These are phyloP conservation scores for Nothura maculosa DNA, from an alignment of 2,797 vertebrate genomes.

Conservation along the genomic window DNA sequence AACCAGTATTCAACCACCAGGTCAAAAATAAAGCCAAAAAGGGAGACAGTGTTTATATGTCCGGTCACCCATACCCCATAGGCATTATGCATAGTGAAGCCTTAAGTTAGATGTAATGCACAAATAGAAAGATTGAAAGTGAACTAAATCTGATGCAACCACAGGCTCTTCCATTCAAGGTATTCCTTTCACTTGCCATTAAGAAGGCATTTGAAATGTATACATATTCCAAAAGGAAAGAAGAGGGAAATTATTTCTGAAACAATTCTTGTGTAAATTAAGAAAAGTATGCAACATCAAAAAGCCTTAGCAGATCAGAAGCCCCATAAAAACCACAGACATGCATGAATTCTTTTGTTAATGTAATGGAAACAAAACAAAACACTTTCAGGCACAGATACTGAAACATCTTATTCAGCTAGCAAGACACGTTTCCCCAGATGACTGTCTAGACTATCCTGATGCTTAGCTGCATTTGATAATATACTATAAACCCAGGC, in stretches of 20 bases:
- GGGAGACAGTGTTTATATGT: neutral
- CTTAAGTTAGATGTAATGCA: neutral
- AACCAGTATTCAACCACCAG: neutral
- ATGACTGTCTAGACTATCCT: neutral
- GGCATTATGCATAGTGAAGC: accelerated
- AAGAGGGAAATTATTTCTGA: neutral
- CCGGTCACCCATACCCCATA: neutral
- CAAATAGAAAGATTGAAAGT: neutral
- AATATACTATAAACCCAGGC: neutral
- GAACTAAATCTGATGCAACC: neutral
- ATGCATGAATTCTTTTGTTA: neutral
- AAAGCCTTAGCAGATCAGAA: neutral
- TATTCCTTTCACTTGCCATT: neutral
- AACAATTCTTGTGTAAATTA: neutral
- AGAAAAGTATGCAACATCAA: neutral
- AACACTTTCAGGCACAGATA: neutral
- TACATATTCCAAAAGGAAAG: neutral
- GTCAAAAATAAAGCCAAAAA: neutral
- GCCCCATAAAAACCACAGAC: neutral
- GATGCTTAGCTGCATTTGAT: neutral
- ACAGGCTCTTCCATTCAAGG: too few species aligned
- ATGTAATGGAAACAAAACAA: neutral
- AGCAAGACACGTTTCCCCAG: neutral
- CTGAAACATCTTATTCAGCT: neutral
- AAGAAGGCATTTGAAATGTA: neutral